Conservation (phyloP, 2,797 vertebrate species). For the Tinamus major region DNA sequence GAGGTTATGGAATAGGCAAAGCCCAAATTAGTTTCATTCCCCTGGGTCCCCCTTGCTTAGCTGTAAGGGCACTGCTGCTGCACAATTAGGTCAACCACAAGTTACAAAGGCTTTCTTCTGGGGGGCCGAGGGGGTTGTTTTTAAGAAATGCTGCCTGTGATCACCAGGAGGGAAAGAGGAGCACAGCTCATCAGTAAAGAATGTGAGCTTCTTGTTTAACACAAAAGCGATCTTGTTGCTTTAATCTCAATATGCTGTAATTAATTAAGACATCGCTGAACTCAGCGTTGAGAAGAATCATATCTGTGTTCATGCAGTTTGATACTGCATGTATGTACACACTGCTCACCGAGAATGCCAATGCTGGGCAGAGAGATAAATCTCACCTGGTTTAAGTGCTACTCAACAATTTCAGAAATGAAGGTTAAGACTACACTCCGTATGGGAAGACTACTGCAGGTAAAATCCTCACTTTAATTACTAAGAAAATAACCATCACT, state of each 20-base stretch:
- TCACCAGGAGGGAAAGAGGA: constrained; percentile 38
- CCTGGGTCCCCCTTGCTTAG: background rate
- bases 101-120: background rate
- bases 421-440: background rate
- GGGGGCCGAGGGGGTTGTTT: background rate
- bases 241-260: constrained; percentile 63
- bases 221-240: constrained; percentile 68
- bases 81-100: constrained; percentile 58
- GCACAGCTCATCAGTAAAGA: constrained; percentile 68
- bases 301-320: background rate
- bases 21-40: background rate
- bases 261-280: constrained; percentile 62
- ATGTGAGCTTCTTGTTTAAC: constrained; percentile 67
- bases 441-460: background rate
- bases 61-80: background rate
- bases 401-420: constrained; percentile 10
- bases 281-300: background rate
- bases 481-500: background rate
- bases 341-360: constrained; percentile 42
- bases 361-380: constrained; percentile 24
- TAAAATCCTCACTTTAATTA: background rate
- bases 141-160: background rate
- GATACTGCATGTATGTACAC: background rate
- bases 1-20: background rate
- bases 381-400: background rate